Base-by-base conservation (phyloP, 2,888 invertebrate species). In the Andrena chrysosceles region DNA sequence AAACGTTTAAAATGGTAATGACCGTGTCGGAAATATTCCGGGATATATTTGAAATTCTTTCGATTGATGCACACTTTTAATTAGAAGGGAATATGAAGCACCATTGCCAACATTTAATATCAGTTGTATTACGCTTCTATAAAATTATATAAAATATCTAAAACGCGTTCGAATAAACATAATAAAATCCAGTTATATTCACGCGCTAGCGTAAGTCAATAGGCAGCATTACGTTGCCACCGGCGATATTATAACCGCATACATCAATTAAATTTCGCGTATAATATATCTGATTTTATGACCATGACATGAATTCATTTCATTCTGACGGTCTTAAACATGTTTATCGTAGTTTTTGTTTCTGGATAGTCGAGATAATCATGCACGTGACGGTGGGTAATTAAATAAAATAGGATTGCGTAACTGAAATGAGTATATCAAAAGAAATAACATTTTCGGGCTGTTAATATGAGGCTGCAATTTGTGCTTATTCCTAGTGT, bases 91-190 rank as follows among this genome's bases (percentile, higher is more conserved):
- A 13, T 42, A 42, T 42, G 4, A 42, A 42, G 13, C 13, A 16
- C 42, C 5, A 4, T 16, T 42, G 42, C 42, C 16, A 16, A 42
- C 42, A 42, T 13, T 80, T 83, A 76, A 86, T 63, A 80, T 69
- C 64, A 54, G 20, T 29, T 54, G 59, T 49, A 29, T 29, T 16
- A 16, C 16, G 16, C 6, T 59, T 59, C 20, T 6, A 16, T 29
- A 7, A 6, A 16, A 59, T 59, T 29, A 16, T 26, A 16, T 59
- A 1, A 56, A 59, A 10, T 26, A 10, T 56, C 20, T 56, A 10
- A 26, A 76, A 59, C 35, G 54, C 48, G 26, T 59, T 59, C 16
- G 29, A 16, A 26, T 10, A 2, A 56, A 13, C 13, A 42, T 42
- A 42, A 13, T 42, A 42, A 42, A 13, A 26, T 35, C 35, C 2